Evolutionary conservation across 2,888 invertebrate species (phyloP), one percentile per base, ranked within the genome.

Genomic region (Melipona bicolor): DNA sequence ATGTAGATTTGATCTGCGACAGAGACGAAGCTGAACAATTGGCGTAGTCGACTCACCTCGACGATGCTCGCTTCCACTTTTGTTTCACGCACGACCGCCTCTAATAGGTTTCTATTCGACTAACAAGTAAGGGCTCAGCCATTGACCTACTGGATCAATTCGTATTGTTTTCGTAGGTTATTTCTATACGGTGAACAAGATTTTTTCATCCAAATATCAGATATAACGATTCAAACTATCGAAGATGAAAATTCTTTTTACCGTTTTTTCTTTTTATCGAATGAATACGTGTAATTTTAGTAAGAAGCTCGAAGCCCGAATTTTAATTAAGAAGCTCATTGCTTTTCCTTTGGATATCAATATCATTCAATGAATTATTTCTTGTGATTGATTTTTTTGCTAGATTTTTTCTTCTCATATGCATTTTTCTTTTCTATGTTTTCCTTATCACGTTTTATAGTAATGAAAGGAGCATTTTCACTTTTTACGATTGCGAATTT

Each of bases 51-150:
- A 73, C 49, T 77, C 71, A 62, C 52, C 43, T 43, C 50, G 77
- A 77, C 70, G 70, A 74, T 83, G 64, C 71, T 76, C 80, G 64
- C 82, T 83, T 88, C 83, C 85, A 82, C 87, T 87, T 86, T 84
- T 82, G 87, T 87, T 88, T 90, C 83, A 88, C 79, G 90, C 85
- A 85, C 83, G 77, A 73, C 49, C 79, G 86, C 79, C 77, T 78
- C 77, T 80, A 81, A 89, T 86, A 81, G 67, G 56, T 64, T 74
- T 69, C 75, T 71, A 62, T 80, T 68, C 76, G 73, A 73, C 61
- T 83, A 71, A 27, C 27, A 19, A 61, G 61, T 24, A 27, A 76
- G 64, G 72, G 71, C 62, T 72, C 76, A 77, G 81, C 75, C 83
- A 67, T 69, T 72, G 61, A 83, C 72, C 76, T 76, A 69, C 75